Percentiles rank a stretch among this genome's conserved stretches.
Conservation (phyloP, 2,113 vertebrate genomes). For the Cyprinus carpio region DNA sequence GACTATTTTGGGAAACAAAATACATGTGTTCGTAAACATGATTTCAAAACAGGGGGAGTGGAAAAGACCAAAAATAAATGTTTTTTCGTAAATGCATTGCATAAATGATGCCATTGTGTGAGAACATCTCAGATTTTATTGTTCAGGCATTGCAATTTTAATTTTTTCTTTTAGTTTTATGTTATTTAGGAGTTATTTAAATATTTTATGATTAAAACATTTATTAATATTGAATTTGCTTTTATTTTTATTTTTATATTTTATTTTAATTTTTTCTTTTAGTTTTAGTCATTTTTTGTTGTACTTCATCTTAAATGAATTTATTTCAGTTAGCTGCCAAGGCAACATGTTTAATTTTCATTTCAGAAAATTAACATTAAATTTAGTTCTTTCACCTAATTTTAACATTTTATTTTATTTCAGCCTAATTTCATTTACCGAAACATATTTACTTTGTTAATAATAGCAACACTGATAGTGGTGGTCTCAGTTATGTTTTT, state of each 20-base stretch:
- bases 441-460: not conserved
- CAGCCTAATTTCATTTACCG: too few species aligned
- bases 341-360: too few species aligned
- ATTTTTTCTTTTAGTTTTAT: too few species aligned
- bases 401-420: too few species aligned
- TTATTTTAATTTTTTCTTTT: too few species aligned
- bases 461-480: not conserved
- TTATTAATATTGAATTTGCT: not conserved
- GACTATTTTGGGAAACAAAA: not conserved
- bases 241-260: not conserved
- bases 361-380: too few species aligned
- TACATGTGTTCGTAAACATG: not conserved
- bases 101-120: not conserved
- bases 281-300: too few species aligned
- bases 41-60: not conserved
- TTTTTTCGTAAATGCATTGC: not conserved
- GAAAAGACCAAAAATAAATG: not conserved
- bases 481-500: not conserved
- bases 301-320: too few species aligned
- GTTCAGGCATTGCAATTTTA: too few species aligned
- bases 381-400: too few species aligned
- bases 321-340: too few species aligned
- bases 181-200: not conserved
- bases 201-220: not conserved
- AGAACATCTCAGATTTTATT: not conserved